Percentiles rank a stretch among this genome's conserved stretches.
Evolutionary conservation across 2,113 vertebrate species (phyloP).

Genomic region (Verasper variegatus): DNA sequence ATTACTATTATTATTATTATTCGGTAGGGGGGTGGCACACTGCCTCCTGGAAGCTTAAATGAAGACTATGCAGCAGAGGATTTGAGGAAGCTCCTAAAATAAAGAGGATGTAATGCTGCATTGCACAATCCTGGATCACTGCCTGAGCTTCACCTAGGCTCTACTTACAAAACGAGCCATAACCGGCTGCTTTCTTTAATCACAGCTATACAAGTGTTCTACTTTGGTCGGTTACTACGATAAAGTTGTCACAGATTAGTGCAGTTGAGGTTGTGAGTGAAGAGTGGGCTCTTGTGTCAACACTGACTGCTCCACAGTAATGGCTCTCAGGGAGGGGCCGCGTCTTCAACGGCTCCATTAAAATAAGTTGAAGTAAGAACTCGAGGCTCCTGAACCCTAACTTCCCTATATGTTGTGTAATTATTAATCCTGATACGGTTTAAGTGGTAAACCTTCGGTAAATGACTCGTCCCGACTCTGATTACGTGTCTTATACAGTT

Average conservation of each 20-base stretch:
- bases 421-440: neutral
- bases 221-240: neutral
- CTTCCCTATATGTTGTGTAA: too few species aligned
- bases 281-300: neutral
- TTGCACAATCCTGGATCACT: too few species aligned
- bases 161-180: neutral
- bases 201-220: neutral
- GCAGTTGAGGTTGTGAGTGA: neutral
- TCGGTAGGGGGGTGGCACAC: too few species aligned
- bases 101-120: neutral
- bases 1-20: too few species aligned
- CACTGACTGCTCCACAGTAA: conserved; percentile 28
- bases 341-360: conserved; percentile 1
- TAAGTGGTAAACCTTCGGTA: neutral
- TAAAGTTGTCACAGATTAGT: too few species aligned
- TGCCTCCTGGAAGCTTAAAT: too few species aligned
- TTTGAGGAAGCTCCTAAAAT: neutral
- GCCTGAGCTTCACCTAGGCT: conserved; percentile 4
- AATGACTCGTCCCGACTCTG: too few species aligned
- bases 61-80: too few species aligned
- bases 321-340: conserved; percentile 53
- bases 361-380: neutral
- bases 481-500: neutral
- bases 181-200: neutral
- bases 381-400: neutral